phyloP scores from a whole-genome alignment of 2,113 vertebrate genomes.

The Bubo scandiacus region DNA sequence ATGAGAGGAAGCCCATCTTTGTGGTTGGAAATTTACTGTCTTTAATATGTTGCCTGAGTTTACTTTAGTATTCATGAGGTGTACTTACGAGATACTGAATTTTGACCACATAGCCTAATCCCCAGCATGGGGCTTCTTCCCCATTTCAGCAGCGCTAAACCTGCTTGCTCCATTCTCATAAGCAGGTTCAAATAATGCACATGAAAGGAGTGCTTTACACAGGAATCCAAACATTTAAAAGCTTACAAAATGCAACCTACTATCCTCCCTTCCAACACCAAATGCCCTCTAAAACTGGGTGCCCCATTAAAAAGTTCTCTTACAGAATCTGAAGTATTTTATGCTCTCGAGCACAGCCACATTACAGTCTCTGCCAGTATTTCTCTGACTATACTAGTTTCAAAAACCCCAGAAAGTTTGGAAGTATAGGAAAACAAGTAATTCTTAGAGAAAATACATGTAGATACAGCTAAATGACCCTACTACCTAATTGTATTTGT shows the following conservation, averaged over 20 bases:
- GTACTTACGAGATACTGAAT: background rate
- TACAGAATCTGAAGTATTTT: background rate
- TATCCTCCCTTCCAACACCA: background rate
- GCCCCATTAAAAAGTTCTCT: background rate
- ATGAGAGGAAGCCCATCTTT: background rate
- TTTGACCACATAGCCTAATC: background rate
- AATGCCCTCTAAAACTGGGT: background rate
- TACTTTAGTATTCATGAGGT: background rate
- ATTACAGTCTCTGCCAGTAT: background rate
- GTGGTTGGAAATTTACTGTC: background rate
- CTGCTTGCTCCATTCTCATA: background rate
- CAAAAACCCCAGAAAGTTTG: background rate
- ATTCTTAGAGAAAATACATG: background rate
- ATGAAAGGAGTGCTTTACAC: background rate
- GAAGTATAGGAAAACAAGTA: background rate
- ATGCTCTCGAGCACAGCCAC: background rate
- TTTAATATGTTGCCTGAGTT: background rate
- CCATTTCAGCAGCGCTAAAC: background rate
- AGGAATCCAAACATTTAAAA: background rate
- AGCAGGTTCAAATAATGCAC: background rate
- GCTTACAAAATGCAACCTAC: background rate
- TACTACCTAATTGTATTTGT: background rate
- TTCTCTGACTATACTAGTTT: background rate
- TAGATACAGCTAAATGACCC: background rate
- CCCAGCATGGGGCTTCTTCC: background rate